These are phyloP conservation scores for Peromyscus aztecus DNA, from an alignment of 2,797 vertebrate genomes.

Conservation along the genomic window DNA sequence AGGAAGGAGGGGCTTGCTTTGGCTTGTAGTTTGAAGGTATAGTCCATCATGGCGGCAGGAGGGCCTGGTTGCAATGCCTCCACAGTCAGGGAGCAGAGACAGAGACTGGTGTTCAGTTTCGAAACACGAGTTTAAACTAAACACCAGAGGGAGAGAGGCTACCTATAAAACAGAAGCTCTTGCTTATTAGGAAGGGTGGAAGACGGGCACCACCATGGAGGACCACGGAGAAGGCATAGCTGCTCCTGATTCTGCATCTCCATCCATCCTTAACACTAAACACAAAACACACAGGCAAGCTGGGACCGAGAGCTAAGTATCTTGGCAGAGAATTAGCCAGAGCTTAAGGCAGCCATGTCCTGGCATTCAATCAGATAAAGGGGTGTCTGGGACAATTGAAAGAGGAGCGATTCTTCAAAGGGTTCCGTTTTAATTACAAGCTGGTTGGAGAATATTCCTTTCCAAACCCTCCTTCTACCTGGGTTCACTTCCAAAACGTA, in stretches of 20 bases:
- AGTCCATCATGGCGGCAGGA: no score
- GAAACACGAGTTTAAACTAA: slow-evolving; percentile 48
- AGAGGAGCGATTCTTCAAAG: slow-evolving; percentile 82
- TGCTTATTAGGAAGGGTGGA: neutral
- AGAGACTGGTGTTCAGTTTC: neutral
- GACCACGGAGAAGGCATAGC: rapidly evolving
- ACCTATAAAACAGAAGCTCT: neutral
- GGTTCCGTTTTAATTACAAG: slow-evolving; percentile 85
- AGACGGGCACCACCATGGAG: neutral
- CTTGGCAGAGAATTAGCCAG: slow-evolving; percentile 46
- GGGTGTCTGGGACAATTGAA: slow-evolving; percentile 75
- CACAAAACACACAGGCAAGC: neutral
- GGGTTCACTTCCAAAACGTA: slow-evolving; percentile 86
- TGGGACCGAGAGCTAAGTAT: neutral
- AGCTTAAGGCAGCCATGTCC: slow-evolving; percentile 69
- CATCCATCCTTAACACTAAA: neutral
- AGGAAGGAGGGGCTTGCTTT: neutral
- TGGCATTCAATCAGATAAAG: slow-evolving; percentile 76
- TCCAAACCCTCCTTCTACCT: slow-evolving; percentile 83
- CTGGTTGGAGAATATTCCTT: slow-evolving; percentile 81
- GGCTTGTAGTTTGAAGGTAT: no score
- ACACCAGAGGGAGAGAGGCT: neutral
- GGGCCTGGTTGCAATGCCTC: no score
- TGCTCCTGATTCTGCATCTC: neutral
- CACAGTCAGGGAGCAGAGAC: neutral